Percentiles rank a stretch among this genome's conserved stretches.
Conservation (phyloP, 2,797 vertebrate species). For the Catamblyrhynchus diadema region DNA sequence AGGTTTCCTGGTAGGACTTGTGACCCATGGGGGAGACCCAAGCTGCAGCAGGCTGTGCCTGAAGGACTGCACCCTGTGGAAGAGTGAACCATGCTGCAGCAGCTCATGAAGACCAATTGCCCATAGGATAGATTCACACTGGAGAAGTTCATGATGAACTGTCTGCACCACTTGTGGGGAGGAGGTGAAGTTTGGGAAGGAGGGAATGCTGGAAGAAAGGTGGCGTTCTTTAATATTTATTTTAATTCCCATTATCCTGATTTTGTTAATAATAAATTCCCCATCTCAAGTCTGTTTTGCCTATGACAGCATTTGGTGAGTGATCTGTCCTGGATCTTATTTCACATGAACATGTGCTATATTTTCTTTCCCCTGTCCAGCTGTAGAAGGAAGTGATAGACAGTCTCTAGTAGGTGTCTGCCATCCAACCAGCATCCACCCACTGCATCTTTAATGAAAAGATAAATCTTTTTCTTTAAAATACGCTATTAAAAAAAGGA, state of each 20-base stretch:
- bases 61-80: neutral
- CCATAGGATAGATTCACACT: neutral
- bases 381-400: neutral
- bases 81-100: too few relatives aligned
- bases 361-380: neutral
- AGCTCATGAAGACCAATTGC: fast-evolving
- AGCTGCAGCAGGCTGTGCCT: neutral
- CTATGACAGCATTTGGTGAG: neutral
- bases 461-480: neutral
- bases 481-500: neutral
- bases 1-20: neutral
- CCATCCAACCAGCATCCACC: neutral
- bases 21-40: neutral
- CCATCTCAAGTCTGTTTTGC: neutral
- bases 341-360: neutral
- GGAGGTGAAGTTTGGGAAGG: neutral
- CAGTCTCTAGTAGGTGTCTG: neutral
- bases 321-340: neutral
- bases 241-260: neutral
- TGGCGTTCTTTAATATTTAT: neutral
- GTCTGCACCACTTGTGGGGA: neutral
- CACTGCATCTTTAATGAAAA: neutral
- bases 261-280: neutral
- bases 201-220: neutral
- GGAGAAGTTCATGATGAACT: neutral